Evolutionary conservation across 2,888 invertebrate genomes (phyloP).

Genomic region (Euspilapteryx auroguttella): DNA sequence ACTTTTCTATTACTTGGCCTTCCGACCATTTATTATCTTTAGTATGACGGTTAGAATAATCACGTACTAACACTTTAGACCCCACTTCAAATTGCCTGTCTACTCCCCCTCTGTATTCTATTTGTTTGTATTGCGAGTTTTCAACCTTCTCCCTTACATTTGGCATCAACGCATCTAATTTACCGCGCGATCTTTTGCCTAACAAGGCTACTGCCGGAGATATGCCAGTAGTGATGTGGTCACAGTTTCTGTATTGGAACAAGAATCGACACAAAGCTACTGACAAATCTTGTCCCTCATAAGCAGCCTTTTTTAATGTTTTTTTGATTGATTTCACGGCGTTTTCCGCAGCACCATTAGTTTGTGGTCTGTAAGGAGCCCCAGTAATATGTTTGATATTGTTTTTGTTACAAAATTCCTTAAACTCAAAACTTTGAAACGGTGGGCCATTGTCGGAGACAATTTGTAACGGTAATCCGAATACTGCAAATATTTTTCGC

Average conservation of each 20-base stretch:
- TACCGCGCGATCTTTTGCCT: too few species aligned
- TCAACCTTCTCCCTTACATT: too few species aligned
- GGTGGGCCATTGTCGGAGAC: slow-evolving; percentile 1
- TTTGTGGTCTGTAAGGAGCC: slow-evolving; percentile 1
- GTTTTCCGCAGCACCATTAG: slow-evolving; percentile 2
- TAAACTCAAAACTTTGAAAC: not conserved
- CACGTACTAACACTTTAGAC: too few species aligned
- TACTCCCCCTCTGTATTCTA: too few species aligned
- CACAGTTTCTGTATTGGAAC: not conserved
- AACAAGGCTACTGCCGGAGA: not conserved
- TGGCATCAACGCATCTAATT: too few species aligned
- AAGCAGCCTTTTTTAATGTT: not conserved
- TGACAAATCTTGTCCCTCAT: not conserved
- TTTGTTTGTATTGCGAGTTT: too few species aligned
- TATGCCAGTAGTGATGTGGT: not conserved
- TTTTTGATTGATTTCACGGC: slow-evolving; percentile 1
- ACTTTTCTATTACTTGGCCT: too few species aligned
- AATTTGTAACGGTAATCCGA: not conserved
- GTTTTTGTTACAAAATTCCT: slow-evolving; percentile 1
- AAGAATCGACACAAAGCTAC: not conserved
- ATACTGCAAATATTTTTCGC: not conserved
- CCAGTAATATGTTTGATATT: not conserved
- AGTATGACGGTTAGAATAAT: too few species aligned
- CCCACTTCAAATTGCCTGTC: too few species aligned
- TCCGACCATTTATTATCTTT: too few species aligned